Percentiles rank a stretch among this genome's conserved stretches.
These are phyloP conservation scores for Zaprionus lachaisei DNA, from an alignment of 1,140 invertebrate genomes.

Conservation along the genomic window DNA sequence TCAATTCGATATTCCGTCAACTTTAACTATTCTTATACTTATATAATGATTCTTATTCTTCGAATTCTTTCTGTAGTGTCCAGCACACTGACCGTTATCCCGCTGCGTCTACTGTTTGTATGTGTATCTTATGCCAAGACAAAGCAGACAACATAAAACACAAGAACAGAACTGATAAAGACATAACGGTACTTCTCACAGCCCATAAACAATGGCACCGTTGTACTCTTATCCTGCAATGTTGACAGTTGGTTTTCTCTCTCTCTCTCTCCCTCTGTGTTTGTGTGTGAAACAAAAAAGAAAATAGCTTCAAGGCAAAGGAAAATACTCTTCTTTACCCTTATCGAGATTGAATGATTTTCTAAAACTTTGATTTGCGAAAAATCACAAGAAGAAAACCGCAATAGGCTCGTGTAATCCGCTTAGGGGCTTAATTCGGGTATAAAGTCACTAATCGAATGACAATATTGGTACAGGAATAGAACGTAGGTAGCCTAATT, in stretches of 20 bases:
- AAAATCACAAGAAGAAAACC: conserved; percentile 29
- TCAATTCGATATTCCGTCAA: not conserved
- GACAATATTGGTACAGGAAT: conserved; percentile 36
- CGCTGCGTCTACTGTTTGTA: conserved; percentile 25
- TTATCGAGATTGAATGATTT: conserved; percentile 44
- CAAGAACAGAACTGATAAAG: conserved; percentile 41
- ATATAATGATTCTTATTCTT: not conserved
- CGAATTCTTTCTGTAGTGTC: not conserved
- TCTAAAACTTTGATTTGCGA: conserved; percentile 36
- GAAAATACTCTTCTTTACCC: conserved; percentile 19
- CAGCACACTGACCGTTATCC: conserved; percentile 14
- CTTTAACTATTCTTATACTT: not conserved
- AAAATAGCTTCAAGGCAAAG: conserved; percentile 19
- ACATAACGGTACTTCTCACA: conserved; percentile 55
- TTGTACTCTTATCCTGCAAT: conserved; percentile 44
- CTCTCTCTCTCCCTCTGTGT: conserved; percentile 4
- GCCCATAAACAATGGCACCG: conserved; percentile 50
- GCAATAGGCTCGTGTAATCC: conserved; percentile 35
- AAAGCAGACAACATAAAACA: conserved; percentile 21
- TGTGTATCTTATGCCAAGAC: not conserved
- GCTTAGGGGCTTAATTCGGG: conserved; percentile 37
- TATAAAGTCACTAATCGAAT: conserved; percentile 23
- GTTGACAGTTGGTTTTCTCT: conserved; percentile 41
- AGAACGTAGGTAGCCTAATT: conserved; percentile 36
- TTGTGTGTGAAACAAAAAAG: conserved; percentile 26